Evolutionary conservation across 2,797 vertebrate species (phyloP).

Genomic region (Atherinosoma microstoma): DNA sequence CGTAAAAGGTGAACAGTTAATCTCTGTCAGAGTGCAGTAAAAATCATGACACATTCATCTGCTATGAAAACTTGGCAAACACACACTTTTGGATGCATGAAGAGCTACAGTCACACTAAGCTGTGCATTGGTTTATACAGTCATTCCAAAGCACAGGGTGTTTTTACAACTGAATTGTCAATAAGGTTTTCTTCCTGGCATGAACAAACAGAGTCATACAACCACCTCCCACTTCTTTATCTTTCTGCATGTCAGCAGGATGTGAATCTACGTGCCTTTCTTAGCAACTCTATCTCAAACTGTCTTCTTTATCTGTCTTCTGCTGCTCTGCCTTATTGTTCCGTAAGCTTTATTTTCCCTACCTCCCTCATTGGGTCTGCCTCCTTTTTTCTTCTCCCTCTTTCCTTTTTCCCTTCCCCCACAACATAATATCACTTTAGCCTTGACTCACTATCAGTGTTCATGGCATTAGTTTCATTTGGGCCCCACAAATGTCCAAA

Average conservation of each 20-base stretch:
- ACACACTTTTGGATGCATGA: conserved; percentile 14
- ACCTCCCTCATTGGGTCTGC: conserved; percentile 75
- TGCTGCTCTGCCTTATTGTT: conserved; percentile 73
- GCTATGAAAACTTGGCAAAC: conserved; percentile 67
- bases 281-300: conserved; percentile 42
- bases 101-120: conserved; percentile 41
- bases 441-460: conserved; percentile 73
- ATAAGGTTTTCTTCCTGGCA: conserved; percentile 35
- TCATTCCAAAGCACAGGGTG: conserved; percentile 40
- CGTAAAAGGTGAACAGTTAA: conserved; percentile 87
- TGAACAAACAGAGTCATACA: conserved; percentile 28
- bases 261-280: conserved; percentile 80
- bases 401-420: conserved; percentile 77
- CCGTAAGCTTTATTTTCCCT: conserved; percentile 73
- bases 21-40: conserved; percentile 78
- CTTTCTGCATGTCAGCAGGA: conserved; percentile 71
- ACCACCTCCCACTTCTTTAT: conserved; percentile 50
- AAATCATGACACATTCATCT: conserved; percentile 76
- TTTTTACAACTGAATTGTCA: conserved; percentile 34
- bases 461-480: conserved; percentile 43
- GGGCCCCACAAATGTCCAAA: conserved; percentile 21
- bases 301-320: conserved; percentile 46
- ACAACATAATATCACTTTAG: conserved; percentile 75
- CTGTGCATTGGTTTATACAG: conserved; percentile 53
- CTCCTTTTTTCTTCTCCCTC: conserved; percentile 74